phyloP scores from a whole-genome alignment of 2,113 vertebrate species.

The Casuarius casuarius region DNA sequence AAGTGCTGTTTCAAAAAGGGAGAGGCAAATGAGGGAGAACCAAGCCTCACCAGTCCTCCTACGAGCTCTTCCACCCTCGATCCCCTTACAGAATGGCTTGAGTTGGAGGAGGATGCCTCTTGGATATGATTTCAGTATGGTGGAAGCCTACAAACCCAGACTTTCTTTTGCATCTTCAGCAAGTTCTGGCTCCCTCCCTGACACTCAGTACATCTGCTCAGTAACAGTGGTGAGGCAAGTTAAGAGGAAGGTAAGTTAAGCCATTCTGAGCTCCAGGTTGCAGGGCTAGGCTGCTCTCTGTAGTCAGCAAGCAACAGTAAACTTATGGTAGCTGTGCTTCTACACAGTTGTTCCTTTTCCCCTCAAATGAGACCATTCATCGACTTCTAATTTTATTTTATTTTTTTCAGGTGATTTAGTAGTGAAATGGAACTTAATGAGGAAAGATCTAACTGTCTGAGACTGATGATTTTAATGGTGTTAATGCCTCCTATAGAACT shows the following conservation, averaged over 20 bases:
- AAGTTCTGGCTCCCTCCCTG: not conserved
- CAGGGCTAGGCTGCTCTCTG: not conserved
- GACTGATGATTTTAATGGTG: slow-evolving; percentile 19
- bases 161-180: not conserved
- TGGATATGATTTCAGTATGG: not conserved
- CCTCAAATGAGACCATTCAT: not conserved
- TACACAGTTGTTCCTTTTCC: not conserved
- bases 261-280: not conserved
- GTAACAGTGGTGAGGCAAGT: not conserved
- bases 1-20: not conserved
- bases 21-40: not conserved
- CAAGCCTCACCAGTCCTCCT: no score
- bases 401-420: slow-evolving; percentile 16
- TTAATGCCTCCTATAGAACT: slow-evolving; percentile 29
- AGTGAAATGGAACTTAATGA: slow-evolving; percentile 41
- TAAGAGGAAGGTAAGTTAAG: not conserved
- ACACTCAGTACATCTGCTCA: fast-evolving
- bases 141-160: not conserved
- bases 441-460: slow-evolving; percentile 44
- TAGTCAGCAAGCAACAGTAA: not conserved
- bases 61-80: not conserved
- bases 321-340: not conserved
- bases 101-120: not conserved
- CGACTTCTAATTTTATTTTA: slow-evolving; percentile 15
- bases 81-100: fast-evolving